These are phyloP conservation scores for Halyomorpha halys DNA, from an alignment of 1,140 invertebrate genomes.

Conservation along the genomic window DNA sequence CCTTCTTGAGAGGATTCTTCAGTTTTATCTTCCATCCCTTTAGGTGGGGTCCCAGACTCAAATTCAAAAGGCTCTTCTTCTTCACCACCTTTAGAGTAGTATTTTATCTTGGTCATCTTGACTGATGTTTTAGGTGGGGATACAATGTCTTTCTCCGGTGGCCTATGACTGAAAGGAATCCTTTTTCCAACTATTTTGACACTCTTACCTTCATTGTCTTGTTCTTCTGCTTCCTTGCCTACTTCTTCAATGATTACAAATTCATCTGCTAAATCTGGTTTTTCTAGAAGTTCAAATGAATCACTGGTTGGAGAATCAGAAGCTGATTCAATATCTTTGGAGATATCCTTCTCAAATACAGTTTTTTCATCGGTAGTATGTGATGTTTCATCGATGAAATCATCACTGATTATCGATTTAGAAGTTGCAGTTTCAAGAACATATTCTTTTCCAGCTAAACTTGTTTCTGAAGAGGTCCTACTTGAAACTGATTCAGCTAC, in stretches of 20 bases:
- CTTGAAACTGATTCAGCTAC: conserved; percentile 49
- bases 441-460: conserved; percentile 51
- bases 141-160: conserved; percentile 60
- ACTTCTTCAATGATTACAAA: conserved; percentile 80
- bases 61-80: conserved; percentile 50
- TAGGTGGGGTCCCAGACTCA: conserved; percentile 60
- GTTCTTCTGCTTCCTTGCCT: conserved; percentile 67
- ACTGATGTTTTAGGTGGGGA: conserved; percentile 47
- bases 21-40: conserved; percentile 29
- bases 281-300: conserved; percentile 79
- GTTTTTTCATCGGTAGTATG: conserved; percentile 44
- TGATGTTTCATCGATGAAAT: conserved; percentile 44
- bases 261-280: conserved; percentile 72
- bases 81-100: conserved; percentile 39
- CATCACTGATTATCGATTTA: conserved; percentile 31
- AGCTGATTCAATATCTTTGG: conserved; percentile 43
- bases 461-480: conserved; percentile 46
- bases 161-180: conserved; percentile 42
- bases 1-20: conserved; percentile 28
- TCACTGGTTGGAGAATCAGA: conserved; percentile 70
- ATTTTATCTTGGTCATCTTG: conserved; percentile 44
- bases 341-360: conserved; percentile 35
- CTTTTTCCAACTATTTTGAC: conserved; percentile 46
- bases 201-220: conserved; percentile 67
- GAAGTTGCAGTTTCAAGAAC: conserved; percentile 34